phyloP scores from a whole-genome alignment of 37 sponge, comb jelly and placozoan species.

The Aplysina aerophoba region DNA sequence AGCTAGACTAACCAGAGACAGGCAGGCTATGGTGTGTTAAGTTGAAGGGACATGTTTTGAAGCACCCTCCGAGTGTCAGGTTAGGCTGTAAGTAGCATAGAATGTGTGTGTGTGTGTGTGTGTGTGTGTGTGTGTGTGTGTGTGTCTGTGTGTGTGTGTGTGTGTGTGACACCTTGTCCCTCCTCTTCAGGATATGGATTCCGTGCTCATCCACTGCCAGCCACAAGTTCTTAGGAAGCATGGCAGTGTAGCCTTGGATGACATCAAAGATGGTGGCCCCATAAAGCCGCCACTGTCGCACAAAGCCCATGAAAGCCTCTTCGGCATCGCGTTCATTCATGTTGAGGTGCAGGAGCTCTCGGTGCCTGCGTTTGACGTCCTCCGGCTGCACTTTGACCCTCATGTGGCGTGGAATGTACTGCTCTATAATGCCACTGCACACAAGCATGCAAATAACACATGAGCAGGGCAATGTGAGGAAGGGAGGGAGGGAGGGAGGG shows the following conservation, averaged over 20 bases:
- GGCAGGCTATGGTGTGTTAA: too few relatives aligned
- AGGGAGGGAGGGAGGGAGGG: not conserved
- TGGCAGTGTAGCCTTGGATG: constrained; percentile 87
- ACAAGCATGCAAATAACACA: not conserved
- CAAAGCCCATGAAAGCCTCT: constrained; percentile 82
- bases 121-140: not conserved
- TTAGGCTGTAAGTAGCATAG: too few relatives aligned
- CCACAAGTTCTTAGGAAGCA: constrained; percentile 96
- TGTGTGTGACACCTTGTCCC: constrained; percentile 67
- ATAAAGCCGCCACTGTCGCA: constrained; percentile 88
- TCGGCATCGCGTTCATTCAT: constrained; percentile 74
- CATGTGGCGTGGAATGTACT: constrained; percentile 87
- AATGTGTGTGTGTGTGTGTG: not conserved
- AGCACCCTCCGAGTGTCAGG: too few relatives aligned
- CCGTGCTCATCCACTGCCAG: constrained; percentile 89
- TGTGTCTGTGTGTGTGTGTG: not conserved
- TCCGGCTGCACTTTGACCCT: constrained; percentile 65
- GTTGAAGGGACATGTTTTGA: too few relatives aligned
- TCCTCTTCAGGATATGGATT: constrained; percentile 86
- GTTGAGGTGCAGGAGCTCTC: constrained; percentile 38
- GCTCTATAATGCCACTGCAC: constrained; percentile 74
- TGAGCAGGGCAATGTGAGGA: not conserved
- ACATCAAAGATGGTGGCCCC: constrained; percentile 97
- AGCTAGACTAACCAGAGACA: too few relatives aligned
- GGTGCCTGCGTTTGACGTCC: constrained; percentile 82